Evolutionary conservation across 2,888 invertebrate species (phyloP), one percentile per base, ranked within the genome.

Genomic region (Dendrolimus pini): DNA sequence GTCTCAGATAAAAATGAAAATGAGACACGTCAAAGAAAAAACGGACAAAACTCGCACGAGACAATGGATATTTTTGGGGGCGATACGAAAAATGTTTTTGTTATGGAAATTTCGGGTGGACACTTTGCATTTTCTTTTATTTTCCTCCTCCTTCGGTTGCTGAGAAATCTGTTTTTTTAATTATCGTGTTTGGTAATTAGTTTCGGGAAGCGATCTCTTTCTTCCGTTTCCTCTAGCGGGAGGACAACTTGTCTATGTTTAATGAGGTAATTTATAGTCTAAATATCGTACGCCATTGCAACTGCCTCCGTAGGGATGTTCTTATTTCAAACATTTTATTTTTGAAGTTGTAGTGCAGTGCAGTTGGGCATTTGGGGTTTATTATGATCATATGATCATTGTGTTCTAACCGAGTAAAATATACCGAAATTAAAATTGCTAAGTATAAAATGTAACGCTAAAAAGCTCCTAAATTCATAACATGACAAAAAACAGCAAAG

Each of bases 151-250:
- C 76, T 68, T 68, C 72, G 70, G 72, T 72, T 47, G 78, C 54
- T 69, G 30, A 80, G 82, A 76, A 87, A 86, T 89, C 89, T 89
- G 89, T 87, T 89, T 88, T 89, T 84, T 89, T 89, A 89, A 90
- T 89, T 89, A 89, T 85, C 88, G 85, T 89, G 88, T 89, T 90
- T 89, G 84, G 86, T 88, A 89, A 90, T 90, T 90, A 89, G 89
- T 89, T 90, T 85, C 78, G 82, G 85, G 85, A 81, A 85, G 85
- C 84, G 87, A 85, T 86, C 83, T 81, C 76, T 80, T 81, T 82
- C 79, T 77, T 80, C 76, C 78, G 75, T 77, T 87, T 82, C 80
- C 77, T 79, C 73, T 72, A 74, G 70, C 70, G 70, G 71, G 47
- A 47, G 72, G 75, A 72, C 82, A 88, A 88, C 86, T 89, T 88